These are phyloP conservation scores for Cichlasoma orientale DNA, from an alignment of 2,797 vertebrate species.

Conservation along the genomic window DNA sequence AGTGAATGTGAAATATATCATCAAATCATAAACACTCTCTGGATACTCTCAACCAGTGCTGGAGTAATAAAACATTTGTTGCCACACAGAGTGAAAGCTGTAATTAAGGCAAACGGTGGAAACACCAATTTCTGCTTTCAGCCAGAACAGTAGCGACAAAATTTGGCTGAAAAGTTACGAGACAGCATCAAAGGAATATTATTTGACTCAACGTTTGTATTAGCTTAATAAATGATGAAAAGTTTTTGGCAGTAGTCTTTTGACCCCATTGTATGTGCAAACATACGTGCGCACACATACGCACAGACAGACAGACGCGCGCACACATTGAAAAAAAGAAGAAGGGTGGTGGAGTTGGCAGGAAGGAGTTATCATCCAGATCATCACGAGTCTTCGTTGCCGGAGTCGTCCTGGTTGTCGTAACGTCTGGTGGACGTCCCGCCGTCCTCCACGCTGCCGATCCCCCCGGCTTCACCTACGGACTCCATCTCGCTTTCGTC, in stretches of 20 bases:
- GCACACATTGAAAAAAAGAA: conserved; percentile 20
- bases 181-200: conserved; percentile 11
- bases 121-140: conserved; percentile 46
- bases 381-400: conserved; percentile 98
- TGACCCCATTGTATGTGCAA: conserved; percentile 67
- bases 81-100: conserved; percentile 55
- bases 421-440: conserved; percentile 84
- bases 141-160: conserved; percentile 36
- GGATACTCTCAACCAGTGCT: conserved; percentile 13
- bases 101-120: conserved; percentile 76
- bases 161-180: conserved; percentile 17
- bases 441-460: conserved; percentile 82
- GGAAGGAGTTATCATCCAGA: conserved; percentile 62
- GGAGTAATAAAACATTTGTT: conserved; percentile 34
- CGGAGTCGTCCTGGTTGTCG: conserved; percentile 96
- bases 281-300: not conserved
- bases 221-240: conserved; percentile 74
- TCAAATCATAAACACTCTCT: conserved; percentile 10
- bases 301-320: not conserved
- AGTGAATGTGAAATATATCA: conserved; percentile 1
- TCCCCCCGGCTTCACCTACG: conserved; percentile 86
- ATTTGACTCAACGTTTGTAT: conserved; percentile 18
- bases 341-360: conserved; percentile 31
- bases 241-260: conserved; percentile 68
- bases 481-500: conserved; percentile 86